Evolutionary conservation across 1,140 invertebrate species (phyloP).

Genomic region (Euwallacea fornicatus): DNA sequence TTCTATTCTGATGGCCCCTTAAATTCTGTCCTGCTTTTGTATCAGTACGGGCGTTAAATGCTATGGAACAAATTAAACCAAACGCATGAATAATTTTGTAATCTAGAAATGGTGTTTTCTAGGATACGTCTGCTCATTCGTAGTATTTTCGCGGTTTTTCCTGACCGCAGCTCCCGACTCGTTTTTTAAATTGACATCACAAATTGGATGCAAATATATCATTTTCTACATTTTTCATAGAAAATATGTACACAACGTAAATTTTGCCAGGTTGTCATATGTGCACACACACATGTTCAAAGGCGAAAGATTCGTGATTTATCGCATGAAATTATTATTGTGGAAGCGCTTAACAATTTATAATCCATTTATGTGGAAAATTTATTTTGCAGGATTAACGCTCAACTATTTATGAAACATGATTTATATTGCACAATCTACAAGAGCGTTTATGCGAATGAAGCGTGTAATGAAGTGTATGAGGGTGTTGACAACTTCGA

Average conservation of each 20-base stretch:
- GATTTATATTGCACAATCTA: constrained; percentile 2
- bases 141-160: too few relatives aligned
- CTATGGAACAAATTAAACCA: too few relatives aligned
- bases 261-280: background rate
- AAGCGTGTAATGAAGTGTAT: constrained; percentile 1
- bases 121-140: too few relatives aligned
- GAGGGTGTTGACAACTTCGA: background rate
- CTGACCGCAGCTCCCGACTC: too few relatives aligned
- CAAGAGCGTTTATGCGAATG: constrained; percentile 2
- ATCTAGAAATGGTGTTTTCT: too few relatives aligned
- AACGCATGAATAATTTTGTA: too few relatives aligned
- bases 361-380: constrained; percentile 17
- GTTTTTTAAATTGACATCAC: too few relatives aligned
- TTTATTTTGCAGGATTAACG: constrained; percentile 9
- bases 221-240: too few relatives aligned
- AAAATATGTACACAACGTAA: background rate
- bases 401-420: constrained; percentile 10
- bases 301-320: constrained; percentile 10
- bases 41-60: too few relatives aligned
- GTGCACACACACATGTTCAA: constrained; percentile 8
- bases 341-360: constrained; percentile 9
- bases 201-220: too few relatives aligned
- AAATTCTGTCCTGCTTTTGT: too few relatives aligned
- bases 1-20: too few relatives aligned
- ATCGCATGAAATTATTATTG: constrained; percentile 11